A percentile compares a stretch with the other conserved stretches of the same genome.
phyloP scores from a whole-genome alignment of 2,797 vertebrate species.

The Ceryle rudis region DNA sequence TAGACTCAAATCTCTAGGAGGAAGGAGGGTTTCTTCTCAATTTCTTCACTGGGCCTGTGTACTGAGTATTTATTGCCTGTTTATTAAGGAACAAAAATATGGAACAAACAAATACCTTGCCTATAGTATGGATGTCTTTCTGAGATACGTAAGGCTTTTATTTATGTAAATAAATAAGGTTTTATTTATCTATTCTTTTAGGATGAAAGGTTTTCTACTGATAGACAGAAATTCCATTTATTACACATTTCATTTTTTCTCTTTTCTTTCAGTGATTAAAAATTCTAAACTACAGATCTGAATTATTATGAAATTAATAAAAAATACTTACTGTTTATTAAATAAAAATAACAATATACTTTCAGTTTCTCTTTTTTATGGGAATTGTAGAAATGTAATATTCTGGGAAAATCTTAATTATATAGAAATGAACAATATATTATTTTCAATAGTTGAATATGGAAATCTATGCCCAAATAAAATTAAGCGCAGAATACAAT shows the following conservation, averaged over 20 bases:
- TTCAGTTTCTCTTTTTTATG: not conserved
- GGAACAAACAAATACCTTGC: not conserved
- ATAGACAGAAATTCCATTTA: not conserved
- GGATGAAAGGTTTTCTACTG: not conserved
- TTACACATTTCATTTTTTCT: not conserved
- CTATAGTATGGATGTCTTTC: fast-evolving
- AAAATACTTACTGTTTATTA: not conserved
- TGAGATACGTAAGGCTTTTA: not conserved
- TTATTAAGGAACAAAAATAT: not conserved
- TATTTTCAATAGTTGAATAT: not conserved
- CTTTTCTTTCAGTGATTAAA: not conserved
- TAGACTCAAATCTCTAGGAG: not conserved
- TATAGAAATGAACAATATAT: not conserved
- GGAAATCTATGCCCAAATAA: not conserved
- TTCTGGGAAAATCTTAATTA: not conserved
- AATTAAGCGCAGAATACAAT: not conserved
- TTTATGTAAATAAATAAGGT: not conserved
- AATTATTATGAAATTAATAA: not conserved
- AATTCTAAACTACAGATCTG: not conserved
- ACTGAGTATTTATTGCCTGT: not conserved
- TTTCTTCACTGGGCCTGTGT: not conserved
- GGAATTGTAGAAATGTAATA: not conserved
- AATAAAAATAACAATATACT: not conserved
- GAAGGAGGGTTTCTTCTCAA: not conserved
- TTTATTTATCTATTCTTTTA: not conserved